phyloP scores from a whole-genome alignment of 92 coral and sea anemone species.

The Heliopora coerulea region DNA sequence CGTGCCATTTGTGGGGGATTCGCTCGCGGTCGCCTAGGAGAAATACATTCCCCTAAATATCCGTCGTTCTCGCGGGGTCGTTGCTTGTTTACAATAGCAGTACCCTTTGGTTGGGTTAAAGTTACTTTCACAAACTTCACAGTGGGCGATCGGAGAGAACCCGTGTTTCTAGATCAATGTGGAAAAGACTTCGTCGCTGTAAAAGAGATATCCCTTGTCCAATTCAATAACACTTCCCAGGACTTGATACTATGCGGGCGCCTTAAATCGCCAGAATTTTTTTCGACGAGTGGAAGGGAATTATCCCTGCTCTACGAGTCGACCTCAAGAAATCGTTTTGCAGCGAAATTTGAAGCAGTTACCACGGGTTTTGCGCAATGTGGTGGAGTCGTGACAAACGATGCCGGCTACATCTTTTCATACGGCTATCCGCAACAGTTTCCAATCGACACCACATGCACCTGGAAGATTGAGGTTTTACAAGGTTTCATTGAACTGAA shows the following conservation, averaged over 20 bases:
- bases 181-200: conserved; percentile 70
- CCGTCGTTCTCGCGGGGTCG: conserved; percentile 63
- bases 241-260: conserved; percentile 75
- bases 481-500: conserved; percentile 57
- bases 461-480: conserved; percentile 86
- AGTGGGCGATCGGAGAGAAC: conserved; percentile 48
- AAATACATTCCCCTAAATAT: conserved; percentile 64
- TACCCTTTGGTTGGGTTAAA: conserved; percentile 82
- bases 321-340: conserved; percentile 58
- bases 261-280: conserved; percentile 66
- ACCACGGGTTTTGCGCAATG: conserved; percentile 79
- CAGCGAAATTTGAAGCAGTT: conserved; percentile 65
- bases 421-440: conserved; percentile 74
- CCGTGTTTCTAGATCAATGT: conserved; percentile 14
- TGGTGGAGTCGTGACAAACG: conserved; percentile 49
- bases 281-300: conserved; percentile 64
- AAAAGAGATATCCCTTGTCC: conserved; percentile 67
- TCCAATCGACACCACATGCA: conserved; percentile 70
- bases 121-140: conserved; percentile 70
- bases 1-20: conserved; percentile 82
- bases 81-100: conserved; percentile 78
- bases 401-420: conserved; percentile 69
- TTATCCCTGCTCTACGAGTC: conserved; percentile 73
- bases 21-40: conserved; percentile 56
- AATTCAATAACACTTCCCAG: conserved; percentile 48